Evolutionary conservation across 2,888 invertebrate genomes (phyloP).

Genomic region (Macrophya alboannulata): DNA sequence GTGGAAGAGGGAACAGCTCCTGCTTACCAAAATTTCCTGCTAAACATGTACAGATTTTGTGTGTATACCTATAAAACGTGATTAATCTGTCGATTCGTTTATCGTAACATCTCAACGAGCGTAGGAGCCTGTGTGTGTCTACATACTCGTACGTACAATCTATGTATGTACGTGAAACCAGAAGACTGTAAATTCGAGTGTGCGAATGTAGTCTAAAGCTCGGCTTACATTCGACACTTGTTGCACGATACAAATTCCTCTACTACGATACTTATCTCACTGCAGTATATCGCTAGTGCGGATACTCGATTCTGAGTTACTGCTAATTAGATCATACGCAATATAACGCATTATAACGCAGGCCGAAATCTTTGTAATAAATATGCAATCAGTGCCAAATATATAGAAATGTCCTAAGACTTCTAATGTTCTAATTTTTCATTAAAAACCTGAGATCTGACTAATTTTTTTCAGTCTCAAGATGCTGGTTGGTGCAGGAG

Average conservation of each 20-base stretch:
- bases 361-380: too few relatives aligned
- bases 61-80: neutral
- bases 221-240: slow-evolving; percentile 47
- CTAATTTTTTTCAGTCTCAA: neutral
- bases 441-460: neutral
- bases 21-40: neutral
- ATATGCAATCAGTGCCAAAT: neutral
- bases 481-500: neutral
- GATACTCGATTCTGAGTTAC: slow-evolving; percentile 22
- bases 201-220: slow-evolving; percentile 10
- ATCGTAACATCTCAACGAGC: neutral
- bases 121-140: neutral
- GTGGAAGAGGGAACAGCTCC: neutral
- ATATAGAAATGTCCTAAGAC: neutral
- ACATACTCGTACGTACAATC: too few relatives aligned
- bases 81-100: neutral
- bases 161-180: neutral
- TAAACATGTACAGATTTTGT: neutral
- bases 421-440: neutral
- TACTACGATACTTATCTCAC: slow-evolving; percentile 12
- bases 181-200: neutral
- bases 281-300: neutral
- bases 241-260: slow-evolving; percentile 43
- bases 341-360: neutral
- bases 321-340: neutral